Conservation (phyloP, 1,140 invertebrate genomes). For the Zophobas morio region DNA sequence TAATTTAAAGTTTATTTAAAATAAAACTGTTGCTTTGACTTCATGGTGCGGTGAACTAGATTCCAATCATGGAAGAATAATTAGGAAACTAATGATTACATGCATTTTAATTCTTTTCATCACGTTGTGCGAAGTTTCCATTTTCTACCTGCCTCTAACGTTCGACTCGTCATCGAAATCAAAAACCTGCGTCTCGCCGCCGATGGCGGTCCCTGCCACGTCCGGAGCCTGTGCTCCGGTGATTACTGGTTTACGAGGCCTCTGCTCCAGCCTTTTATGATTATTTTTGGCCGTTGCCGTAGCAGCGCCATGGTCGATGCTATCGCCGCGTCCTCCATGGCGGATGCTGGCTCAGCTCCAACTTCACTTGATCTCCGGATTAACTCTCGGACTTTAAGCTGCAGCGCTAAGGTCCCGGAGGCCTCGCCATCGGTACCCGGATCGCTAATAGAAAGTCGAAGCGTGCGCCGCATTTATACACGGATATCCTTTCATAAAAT, state of each 20-base stretch:
- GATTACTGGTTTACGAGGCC: conserved; percentile 11
- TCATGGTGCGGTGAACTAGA: too few species aligned
- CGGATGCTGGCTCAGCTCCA: conserved; percentile 38
- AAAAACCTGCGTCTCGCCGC: too few species aligned
- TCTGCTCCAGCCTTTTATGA: conserved; percentile 15
- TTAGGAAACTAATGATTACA: too few species aligned
- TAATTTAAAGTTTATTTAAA: too few species aligned
- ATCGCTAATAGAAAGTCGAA: conserved; percentile 37
- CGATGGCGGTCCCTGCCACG: neutral
- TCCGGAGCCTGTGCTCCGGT: neutral
- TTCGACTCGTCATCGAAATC: too few species aligned
- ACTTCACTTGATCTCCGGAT: conserved; percentile 37
- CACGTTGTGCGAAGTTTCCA: too few species aligned
- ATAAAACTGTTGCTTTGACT: too few species aligned
- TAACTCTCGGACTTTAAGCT: conserved; percentile 42
- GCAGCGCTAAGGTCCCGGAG: conserved; percentile 26
- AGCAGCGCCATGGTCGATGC: conserved; percentile 25
- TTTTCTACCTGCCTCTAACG: too few species aligned
- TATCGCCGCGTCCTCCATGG: conserved; percentile 3
- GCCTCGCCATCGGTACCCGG: conserved; percentile 7
- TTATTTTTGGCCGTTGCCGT: conserved; percentile 31
- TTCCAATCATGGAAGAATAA: too few species aligned
- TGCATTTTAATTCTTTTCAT: too few species aligned
- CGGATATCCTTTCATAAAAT: conserved; percentile 40
- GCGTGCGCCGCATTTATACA: conserved; percentile 37